Base-by-base conservation (phyloP, 2,113 vertebrate genomes). In the Solenodon paradoxus region DNA sequence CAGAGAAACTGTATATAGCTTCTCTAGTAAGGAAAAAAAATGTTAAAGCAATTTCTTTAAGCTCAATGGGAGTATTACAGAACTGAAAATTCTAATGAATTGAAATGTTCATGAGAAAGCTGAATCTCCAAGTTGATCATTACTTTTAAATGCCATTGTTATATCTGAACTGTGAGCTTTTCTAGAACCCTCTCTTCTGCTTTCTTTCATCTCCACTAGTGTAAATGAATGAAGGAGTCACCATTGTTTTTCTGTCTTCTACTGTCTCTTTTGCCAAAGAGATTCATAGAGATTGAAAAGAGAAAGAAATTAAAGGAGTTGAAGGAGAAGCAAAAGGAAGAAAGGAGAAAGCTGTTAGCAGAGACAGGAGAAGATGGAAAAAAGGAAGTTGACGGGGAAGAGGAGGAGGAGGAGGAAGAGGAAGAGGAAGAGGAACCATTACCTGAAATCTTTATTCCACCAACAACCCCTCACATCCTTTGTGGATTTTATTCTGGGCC, bases 401-500 rank as follows among this genome's bases (percentile, higher is more conserved):
- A 96, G 4, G 68, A 92, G 45, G 98, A 98, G 30, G 95, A 98
- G 47, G 95, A 97, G 11, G 88, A 96, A 55, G 97, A 98, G 8
- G 95, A 98, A 24, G 94, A 98, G 35, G 98, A 98, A 9, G 98
- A 99, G 88, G 98, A 98, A 17, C 98, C 99, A 32, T 95, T 99
- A 42, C 99, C 99, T 0, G 15, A 98, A 28, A 90, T 99, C 64
- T 98, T 98, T 79, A 92, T 98, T 55, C 99, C 99, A 13, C 90
- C 98, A 15, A 97, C 98, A 11, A 98, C 99, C 49, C 99, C 99
- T 97, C 98, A 98, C 12, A 98, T 99, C 53, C 98, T 98, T 66
- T 99, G 99, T 93, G 99, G 99, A 22, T 99, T 99, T 98, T 99
- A 99, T 96, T 99, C 99, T 63, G 82, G 88, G 66, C 98, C 99